Base-by-base conservation (phyloP, 2,888 invertebrate species). In the Mayetiola destructor region DNA sequence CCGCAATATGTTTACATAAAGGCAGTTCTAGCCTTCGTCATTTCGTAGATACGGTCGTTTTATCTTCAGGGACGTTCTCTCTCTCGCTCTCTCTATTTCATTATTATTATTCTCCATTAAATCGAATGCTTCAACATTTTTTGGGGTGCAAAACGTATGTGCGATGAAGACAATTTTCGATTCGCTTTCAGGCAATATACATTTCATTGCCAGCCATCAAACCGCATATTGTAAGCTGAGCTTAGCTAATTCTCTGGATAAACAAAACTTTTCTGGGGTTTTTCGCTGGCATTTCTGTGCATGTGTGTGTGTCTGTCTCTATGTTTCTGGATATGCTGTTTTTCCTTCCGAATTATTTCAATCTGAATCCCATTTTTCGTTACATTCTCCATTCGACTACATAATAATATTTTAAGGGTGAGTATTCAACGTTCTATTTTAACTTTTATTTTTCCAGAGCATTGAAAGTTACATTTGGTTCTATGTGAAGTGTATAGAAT, bases 211-310 rank as follows among this genome's bases (percentile, higher is more conserved):
- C 37, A 12, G n/a, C 12, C 12, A 37, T 23, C 21, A 32, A 8
- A 32, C 23, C 14, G 48, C 27, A 27, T 48, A 27, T 48, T 48
- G 48, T 48, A 48, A 48, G 27, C 27, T 48, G 48, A 48, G 48
- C 48, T n/a, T 48, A 27, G 48, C 48, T 48, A 48, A 48, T 48
- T 48, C 48, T n/a, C n/a, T 48, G 37, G 4, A 16, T 27, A 5
- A 42, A 42, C n/a, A n/a, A n/a, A n/a, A n/a, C n/a, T n/a, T n/a
- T n/a, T n/a, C n/a, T n/a, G n/a, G n/a, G n/a, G n/a, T n/a, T n/a
- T n/a, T n/a, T n/a, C n/a, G n/a, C n/a, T n/a, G n/a, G n/a, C n/a
- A n/a, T n/a, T n/a, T n/a, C n/a, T n/a, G n/a, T n/a, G n/a, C n/a
- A n/a, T n/a, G n/a, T n/a, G n/a, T n/a, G n/a, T n/a, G n/a, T n/a